Evolutionary conservation across 2,888 invertebrate species (phyloP), one percentile per base, ranked within the genome.

Genomic region (Acanthopleura granulata): DNA sequence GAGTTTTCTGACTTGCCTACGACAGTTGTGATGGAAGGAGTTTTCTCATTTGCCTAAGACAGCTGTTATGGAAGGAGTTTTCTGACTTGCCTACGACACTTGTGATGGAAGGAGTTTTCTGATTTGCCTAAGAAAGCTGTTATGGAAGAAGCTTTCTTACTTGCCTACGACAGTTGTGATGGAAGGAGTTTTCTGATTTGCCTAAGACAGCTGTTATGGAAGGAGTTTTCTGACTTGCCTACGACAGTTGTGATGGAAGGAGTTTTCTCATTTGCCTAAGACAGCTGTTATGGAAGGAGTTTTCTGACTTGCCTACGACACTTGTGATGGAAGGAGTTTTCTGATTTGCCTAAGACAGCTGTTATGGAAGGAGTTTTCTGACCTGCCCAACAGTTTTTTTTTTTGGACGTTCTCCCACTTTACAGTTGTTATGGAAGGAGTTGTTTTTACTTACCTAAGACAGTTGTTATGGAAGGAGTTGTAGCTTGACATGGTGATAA

Each of bases 401-500:
- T n/a, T n/a, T n/a, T n/a, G n/a, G n/a, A n/a, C n/a, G n/a, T n/a
- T n/a, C n/a, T n/a, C n/a, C n/a, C n/a, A n/a, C n/a, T n/a, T n/a
- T n/a, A n/a, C 40, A 40, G 40, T 40, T 40, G 40, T 40, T 40
- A 6, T 40, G 40, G 40, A 40, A 40, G 40, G 40, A 6, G 57
- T 57, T 57, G 14, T n/a, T n/a, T 57, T 29, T 18, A 72, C 62
- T 50, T 62, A 88, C 88, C 85, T 86, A 74, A 87, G 78, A 77
- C 87, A 87, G 78, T 88, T 87, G 80, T 88, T 87, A 77, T 86
- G 81, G 77, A 88, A 88, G 77, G 86, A 85, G 81, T 89, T 89
- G 80, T 87, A 89, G 74, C 87, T 87, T 18, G 89, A 83, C 87
- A 89, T 88, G 27, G 89, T 87, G 30, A 89, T 87, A 11, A 89